Conservation (phyloP, 2,113 vertebrate species). For the Vimba vimba region DNA sequence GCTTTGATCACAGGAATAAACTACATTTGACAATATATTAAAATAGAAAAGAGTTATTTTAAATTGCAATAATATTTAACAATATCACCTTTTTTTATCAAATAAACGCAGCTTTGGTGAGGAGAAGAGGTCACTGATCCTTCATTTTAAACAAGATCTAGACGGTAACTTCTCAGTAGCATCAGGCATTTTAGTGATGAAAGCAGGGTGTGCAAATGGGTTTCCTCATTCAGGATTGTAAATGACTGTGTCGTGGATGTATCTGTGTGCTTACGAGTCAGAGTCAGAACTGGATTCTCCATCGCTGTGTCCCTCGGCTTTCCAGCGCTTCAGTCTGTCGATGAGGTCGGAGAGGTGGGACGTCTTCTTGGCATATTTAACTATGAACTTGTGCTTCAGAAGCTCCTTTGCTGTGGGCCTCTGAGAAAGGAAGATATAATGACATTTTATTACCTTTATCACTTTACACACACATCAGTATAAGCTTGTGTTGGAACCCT, state of each 20-base stretch:
- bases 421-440: conserved; percentile 65
- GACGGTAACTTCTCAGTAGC: no score
- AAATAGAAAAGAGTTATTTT: no score
- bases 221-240: no score
- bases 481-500: background rate
- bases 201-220: no score
- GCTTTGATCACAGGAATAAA: no score
- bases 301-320: conserved; percentile 91
- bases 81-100: no score
- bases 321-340: conserved; percentile 93
- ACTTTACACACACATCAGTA: background rate
- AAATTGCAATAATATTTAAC: no score
- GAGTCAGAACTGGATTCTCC: conserved; percentile 92
- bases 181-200: no score
- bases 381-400: conserved; percentile 97
- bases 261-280: conserved; percentile 82
- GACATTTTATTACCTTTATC: background rate
- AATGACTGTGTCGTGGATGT: background rate
- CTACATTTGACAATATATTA: no score
- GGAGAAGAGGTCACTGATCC: no score
- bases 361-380: conserved; percentile 94
- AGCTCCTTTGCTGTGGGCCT: conserved; percentile 94
- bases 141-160: no score
- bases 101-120: no score
- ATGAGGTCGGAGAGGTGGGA: conserved; percentile 96